Evolutionary conservation across 2,113 vertebrate species (phyloP).

Genomic region (Nettapus auritus): DNA sequence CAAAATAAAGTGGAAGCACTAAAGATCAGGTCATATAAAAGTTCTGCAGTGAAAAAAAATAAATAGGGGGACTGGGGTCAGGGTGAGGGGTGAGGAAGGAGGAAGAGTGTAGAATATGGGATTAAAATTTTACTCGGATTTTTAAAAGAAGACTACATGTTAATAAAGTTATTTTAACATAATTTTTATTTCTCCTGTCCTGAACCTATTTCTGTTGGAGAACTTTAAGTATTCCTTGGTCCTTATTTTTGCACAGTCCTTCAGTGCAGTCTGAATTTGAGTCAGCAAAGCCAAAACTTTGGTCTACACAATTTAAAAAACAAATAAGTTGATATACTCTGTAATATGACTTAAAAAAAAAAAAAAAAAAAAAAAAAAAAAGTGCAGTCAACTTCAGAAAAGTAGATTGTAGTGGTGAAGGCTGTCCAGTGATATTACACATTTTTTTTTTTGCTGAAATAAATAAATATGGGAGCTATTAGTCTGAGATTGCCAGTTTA

Average conservation of each 20-base stretch:
- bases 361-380: neutral
- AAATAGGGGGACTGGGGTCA: no score
- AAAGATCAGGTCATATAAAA: neutral
- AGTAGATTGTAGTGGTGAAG: neutral
- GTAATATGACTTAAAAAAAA: neutral
- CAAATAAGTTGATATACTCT: neutral
- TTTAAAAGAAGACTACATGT: neutral
- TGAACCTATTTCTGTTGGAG: neutral
- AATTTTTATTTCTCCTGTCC: neutral
- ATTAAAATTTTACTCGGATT: neutral
- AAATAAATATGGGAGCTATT: neutral
- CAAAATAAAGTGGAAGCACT: neutral
- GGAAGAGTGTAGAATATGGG: rapidly evolving
- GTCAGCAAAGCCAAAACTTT: neutral
- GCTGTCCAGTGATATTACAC: neutral
- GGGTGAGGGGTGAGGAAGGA: no score
- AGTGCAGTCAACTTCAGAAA: neutral
- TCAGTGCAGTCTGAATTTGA: neutral
- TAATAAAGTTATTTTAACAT: neutral
- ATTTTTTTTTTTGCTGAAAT: neutral
- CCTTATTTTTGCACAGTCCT: neutral
- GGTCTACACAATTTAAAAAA: rapidly evolving
- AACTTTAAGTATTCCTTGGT: neutral
- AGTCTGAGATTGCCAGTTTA: neutral
- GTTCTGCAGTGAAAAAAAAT: neutral